These are phyloP conservation scores for Mylabris phalerata DNA, from an alignment of 1,140 invertebrate genomes.

Conservation along the genomic window DNA sequence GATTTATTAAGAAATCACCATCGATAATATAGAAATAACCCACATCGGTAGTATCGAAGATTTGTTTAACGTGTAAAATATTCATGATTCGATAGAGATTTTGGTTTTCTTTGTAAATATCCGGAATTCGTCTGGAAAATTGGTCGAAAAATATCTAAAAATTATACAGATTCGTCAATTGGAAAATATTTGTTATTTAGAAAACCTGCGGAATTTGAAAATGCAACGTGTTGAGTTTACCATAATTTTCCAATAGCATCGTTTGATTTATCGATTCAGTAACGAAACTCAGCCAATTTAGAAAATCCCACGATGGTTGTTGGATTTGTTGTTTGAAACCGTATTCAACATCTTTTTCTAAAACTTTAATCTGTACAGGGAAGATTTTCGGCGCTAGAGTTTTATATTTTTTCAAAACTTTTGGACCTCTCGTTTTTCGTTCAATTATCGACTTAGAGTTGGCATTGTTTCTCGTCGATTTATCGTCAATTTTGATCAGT, in stretches of 20 bases:
- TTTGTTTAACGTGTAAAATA: conserved; percentile 65
- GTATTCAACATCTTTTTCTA: conserved; percentile 6
- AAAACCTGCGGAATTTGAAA: conserved; percentile 62
- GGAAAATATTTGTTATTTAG: neutral
- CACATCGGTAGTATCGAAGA: conserved; percentile 66
- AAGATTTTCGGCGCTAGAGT: conserved; percentile 30
- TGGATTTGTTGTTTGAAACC: too few relatives aligned
- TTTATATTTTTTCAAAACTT: conserved; percentile 17
- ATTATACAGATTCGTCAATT: conserved; percentile 11
- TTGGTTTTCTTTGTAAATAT: conserved; percentile 51
- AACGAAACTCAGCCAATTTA: conserved; percentile 64
- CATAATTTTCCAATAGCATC: conserved; percentile 71
- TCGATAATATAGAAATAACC: conserved; percentile 15
- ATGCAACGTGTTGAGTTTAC: conserved; percentile 62
- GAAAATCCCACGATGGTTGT: conserved; percentile 44
- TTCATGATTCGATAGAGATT: conserved; percentile 68
- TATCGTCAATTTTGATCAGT: conserved; percentile 3
- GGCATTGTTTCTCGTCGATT: conserved; percentile 3
- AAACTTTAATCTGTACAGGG: conserved; percentile 31
- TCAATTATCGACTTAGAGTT: conserved; percentile 1
- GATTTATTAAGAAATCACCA: neutral
- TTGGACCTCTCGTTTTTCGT: conserved; percentile 20
- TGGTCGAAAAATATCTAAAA: conserved; percentile 62
- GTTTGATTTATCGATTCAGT: conserved; percentile 72
- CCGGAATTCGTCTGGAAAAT: conserved; percentile 61